Evolutionary conservation across 2,797 vertebrate species (phyloP), one percentile per base, ranked within the genome.

Genomic region (Enteromius thamalakanensis): DNA sequence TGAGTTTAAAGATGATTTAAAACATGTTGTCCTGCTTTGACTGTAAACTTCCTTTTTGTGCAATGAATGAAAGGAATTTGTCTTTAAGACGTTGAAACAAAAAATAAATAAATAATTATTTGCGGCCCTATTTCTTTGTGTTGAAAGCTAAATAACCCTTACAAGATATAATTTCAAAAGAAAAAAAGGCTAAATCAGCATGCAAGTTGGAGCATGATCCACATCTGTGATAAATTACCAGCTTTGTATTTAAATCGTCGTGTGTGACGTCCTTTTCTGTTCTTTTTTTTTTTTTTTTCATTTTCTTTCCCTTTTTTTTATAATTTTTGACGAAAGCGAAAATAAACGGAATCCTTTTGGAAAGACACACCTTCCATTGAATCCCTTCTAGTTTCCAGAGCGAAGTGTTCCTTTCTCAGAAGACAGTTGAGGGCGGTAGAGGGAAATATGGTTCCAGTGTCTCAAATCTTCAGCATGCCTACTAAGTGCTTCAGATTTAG

Each of bases 401-500:
- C 34, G 81, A 70, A 42, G 37, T 77, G 70, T 80, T 45, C 86
- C 88, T 89, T 91, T 90, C 91, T 86, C 86, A 90, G 86, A 91
- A 93, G 92, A 93, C 92, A 92, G 93, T 87, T 93, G 93, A 94
- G 93, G 92, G 93, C 93, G 92, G 94, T 92, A 93, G 93, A 93
- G 93, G 92, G 93, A 94, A 91, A 87, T 90, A 87, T 89, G 84
- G 74, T 80, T 84, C 81, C 78, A 87, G 76, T 60, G 81, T 88
- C 88, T 88, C 87, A 88, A 89, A 84, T 90, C 86, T 80, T 77
- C 86, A 85, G 87, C 88, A 87, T 92, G 83, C 82, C 85, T 91
- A 87, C 88, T 89, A 90, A 91, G 92, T 92, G 91, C 90, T 94
- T 92, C 89, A 90, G 91, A 89, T 92, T 89, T 87, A 87, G 85